A percentile compares a stretch with the other conserved stretches of the same genome.
These are phyloP conservation scores for Lerista edwardsae DNA, from an alignment of 2,797 vertebrate species.

Conservation along the genomic window DNA sequence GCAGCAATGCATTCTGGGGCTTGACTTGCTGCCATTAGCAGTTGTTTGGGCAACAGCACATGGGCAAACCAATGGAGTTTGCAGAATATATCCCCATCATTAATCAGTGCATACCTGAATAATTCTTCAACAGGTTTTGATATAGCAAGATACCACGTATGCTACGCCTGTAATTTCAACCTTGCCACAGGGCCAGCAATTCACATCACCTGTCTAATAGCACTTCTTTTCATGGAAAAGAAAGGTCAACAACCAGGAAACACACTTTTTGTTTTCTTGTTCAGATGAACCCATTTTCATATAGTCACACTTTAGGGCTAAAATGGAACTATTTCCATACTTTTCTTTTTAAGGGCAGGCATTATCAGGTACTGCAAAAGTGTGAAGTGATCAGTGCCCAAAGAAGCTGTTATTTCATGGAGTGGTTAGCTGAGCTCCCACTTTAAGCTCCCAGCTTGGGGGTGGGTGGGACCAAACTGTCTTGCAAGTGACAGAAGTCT, in stretches of 20 bases:
- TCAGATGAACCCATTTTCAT: neutral
- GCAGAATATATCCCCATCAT: too few relatives aligned
- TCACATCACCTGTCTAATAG: neutral
- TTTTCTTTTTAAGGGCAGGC: neutral
- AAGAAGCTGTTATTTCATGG: constrained; percentile 57
- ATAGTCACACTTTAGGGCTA: neutral
- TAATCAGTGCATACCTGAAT: neutral
- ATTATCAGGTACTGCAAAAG: too few relatives aligned
- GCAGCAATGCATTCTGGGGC: too few relatives aligned
- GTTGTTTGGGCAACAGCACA: too few relatives aligned
- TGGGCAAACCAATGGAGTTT: too few relatives aligned
- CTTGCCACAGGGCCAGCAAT: neutral
- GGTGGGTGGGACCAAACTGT: constrained; percentile 66
- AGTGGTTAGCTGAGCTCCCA: constrained; percentile 74
- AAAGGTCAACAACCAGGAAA: neutral
- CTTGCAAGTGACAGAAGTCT: constrained; percentile 67
- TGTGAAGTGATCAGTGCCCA: constrained; percentile 5
- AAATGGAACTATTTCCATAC: constrained; percentile 11
- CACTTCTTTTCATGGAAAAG: neutral
- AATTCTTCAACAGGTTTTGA: neutral
- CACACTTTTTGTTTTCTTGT: neutral
- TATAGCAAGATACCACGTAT: neutral
- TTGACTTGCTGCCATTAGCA: too few relatives aligned
- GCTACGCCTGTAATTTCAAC: neutral
- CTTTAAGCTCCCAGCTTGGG: constrained; percentile 70